Percentiles rank a stretch among this genome's conserved stretches.
phyloP scores from a whole-genome alignment of 1,140 invertebrate species.

The Coptotermes formosanus region DNA sequence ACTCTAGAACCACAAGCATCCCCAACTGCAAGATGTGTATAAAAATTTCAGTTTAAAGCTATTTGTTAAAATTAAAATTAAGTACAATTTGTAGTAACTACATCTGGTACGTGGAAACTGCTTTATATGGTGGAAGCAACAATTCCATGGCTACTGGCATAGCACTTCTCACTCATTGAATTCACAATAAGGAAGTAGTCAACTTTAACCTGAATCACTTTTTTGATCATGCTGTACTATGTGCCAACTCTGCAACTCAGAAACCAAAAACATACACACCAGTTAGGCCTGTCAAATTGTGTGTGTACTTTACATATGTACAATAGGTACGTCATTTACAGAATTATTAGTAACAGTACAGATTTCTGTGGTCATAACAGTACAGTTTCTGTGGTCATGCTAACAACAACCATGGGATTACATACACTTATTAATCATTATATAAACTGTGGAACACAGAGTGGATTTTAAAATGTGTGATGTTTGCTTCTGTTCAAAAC shows the following conservation, averaged over 20 bases:
- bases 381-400: neutral
- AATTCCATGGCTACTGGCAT: neutral
- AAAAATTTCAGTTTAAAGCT: no score
- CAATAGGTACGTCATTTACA: neutral
- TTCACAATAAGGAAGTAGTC: neutral
- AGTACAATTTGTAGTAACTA: neutral
- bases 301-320: constrained; percentile 2
- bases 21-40: no score
- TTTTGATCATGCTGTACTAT: neutral
- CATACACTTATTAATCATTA: constrained; percentile 18
- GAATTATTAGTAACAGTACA: neutral
- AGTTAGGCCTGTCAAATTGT: constrained; percentile 14
- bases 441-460: constrained; percentile 34
- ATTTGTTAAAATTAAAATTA: neutral
- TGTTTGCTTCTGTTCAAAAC: neutral
- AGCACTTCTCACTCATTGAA: neutral
- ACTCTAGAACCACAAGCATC: neutral
- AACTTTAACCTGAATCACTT: neutral
- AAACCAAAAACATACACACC: neutral
- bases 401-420: constrained; percentile 29
- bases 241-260: neutral
- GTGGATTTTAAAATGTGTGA: constrained; percentile 33
- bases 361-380: neutral
- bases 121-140: neutral
- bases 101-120: neutral